phyloP scores from a whole-genome alignment of 2,888 invertebrate genomes.

The Amblyjoppa fuscipennis region DNA sequence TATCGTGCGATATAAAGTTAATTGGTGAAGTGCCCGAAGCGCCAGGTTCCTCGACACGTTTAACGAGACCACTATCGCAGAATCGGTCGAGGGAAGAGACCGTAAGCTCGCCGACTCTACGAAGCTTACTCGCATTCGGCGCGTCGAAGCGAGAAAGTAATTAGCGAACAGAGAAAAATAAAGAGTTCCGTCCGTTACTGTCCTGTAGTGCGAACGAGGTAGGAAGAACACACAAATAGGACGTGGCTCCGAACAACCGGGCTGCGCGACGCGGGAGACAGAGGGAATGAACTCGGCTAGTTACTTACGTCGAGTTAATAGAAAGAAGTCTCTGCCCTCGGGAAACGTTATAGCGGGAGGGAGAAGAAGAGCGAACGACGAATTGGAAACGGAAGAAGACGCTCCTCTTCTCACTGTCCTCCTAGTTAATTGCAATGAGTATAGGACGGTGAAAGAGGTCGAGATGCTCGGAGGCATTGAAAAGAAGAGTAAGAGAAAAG shows the following conservation, averaged over 20 bases:
- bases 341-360: background rate
- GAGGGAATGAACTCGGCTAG: slow-evolving; percentile 25
- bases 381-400: slow-evolving; percentile 46
- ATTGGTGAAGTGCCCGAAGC: slow-evolving; percentile 31
- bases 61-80: background rate
- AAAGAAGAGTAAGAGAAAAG: background rate
- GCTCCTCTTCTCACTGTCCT: slow-evolving; percentile 22
- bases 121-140: slow-evolving; percentile 18
- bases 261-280: background rate
- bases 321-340: slow-evolving; percentile 15
- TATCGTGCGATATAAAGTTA: slow-evolving; percentile 36
- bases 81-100: background rate
- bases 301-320: slow-evolving; percentile 42
- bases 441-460: slow-evolving; percentile 37
- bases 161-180: slow-evolving; percentile 55
- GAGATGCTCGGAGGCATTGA: slow-evolving; percentile 29
- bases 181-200: slow-evolving; percentile 16
- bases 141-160: slow-evolving; percentile 60
- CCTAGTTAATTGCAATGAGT: slow-evolving; percentile 44
- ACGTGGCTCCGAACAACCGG: background rate
- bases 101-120: slow-evolving; percentile 25
- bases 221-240: slow-evolving; percentile 33
- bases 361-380: background rate
- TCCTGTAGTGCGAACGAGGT: slow-evolving; percentile 38
- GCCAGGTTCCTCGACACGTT: background rate